phyloP scores from a whole-genome alignment of 2,888 invertebrate species.

The Galerucella pusilla region DNA sequence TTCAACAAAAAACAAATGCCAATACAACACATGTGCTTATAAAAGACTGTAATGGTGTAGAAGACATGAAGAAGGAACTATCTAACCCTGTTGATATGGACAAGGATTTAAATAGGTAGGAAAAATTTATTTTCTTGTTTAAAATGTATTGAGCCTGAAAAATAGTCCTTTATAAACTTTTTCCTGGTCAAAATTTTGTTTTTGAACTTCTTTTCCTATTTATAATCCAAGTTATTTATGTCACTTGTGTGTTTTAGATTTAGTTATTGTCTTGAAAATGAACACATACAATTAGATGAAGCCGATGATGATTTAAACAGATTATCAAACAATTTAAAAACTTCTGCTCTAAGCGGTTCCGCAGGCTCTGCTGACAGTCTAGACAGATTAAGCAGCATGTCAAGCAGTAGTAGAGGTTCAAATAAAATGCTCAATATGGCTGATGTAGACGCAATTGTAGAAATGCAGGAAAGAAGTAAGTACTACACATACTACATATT shows the following conservation, averaged over 20 bases:
- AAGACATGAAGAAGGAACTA: constrained; percentile 47
- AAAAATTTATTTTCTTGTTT: background rate
- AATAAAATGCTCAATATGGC: constrained; percentile 61
- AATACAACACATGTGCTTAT: constrained; percentile 39
- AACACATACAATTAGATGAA: constrained; percentile 41
- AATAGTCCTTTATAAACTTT: too few relatives aligned
- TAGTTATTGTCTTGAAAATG: constrained; percentile 48
- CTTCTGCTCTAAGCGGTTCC: constrained; percentile 44
- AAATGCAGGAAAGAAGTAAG: constrained; percentile 62
- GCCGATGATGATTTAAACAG: constrained; percentile 51
- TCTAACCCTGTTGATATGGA: constrained; percentile 38
- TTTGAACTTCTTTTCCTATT: too few relatives aligned
- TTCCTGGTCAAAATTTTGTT: too few relatives aligned
- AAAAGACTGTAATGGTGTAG: constrained; percentile 41
- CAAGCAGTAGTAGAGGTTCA: constrained; percentile 60
- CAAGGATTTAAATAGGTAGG: constrained; percentile 43
- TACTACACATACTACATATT: constrained; percentile 21
- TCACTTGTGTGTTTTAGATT: constrained; percentile 34
- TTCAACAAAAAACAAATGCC: constrained; percentile 35
- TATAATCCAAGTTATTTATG: background rate
- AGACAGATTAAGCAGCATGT: constrained; percentile 62
- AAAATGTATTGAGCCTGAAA: background rate
- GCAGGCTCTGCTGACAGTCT: constrained; percentile 79
- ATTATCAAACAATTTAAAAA: constrained; percentile 37
- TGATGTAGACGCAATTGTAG: constrained; percentile 62